Conservation (phyloP, 1,140 invertebrate species). For the Choristoneura fumiferana region DNA sequence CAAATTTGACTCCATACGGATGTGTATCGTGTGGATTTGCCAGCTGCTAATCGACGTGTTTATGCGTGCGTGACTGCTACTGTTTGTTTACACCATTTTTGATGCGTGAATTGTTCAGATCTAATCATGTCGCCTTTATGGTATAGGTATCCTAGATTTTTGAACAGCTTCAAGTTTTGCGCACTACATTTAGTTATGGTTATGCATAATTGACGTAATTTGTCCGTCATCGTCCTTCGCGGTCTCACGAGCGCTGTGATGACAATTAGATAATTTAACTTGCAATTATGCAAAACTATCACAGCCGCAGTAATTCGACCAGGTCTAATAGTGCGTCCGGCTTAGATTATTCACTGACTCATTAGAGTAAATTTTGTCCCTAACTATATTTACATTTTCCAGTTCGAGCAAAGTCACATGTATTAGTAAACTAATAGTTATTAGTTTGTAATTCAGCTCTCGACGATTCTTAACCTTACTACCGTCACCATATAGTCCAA, state of each 20-base stretch:
- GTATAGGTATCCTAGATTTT: no score
- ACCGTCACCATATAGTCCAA: neutral
- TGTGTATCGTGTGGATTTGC: constrained; percentile 25
- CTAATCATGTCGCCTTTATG: no score
- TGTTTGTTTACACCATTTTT: constrained; percentile 17
- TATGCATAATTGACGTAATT: constrained; percentile 34
- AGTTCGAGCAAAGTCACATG: no score
- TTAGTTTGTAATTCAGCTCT: neutral
- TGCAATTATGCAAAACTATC: constrained; percentile 11
- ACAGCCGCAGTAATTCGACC: neutral
- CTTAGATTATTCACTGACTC: neutral
- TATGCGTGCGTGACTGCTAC: constrained; percentile 20
- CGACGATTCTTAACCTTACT: neutral
- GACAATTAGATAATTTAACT: constrained; percentile 14
- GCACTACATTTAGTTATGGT: constrained; percentile 9
- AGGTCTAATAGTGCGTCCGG: neutral
- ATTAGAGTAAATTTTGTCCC: neutral
- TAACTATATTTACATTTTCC: neutral
- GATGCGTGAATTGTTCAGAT: neutral
- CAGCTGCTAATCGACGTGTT: constrained; percentile 27
- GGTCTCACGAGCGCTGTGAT: constrained; percentile 29
- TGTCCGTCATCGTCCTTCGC: constrained; percentile 32
- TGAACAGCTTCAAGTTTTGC: no score
- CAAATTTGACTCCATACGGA: constrained; percentile 28
- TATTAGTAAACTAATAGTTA: neutral